Evolutionary conservation across 2,113 vertebrate species (phyloP).

Genomic region (Bos taurus): ARS-UCD2.0 NW_020192292.1:6737501-6738000

Average conservation of each 20-base stretch:
- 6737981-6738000: constrained; percentile 55
- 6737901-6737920: constrained; percentile 62
- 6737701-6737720: neutral
- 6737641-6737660: neutral
- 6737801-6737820: constrained; percentile 6
- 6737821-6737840: constrained; percentile 55
- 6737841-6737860: constrained; percentile 36
- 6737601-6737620: neutral
- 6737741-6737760: neutral
- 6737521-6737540: neutral
- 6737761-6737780: neutral
- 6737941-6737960: constrained; percentile 66
- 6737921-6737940: constrained; percentile 72
- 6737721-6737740: neutral
- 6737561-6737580: neutral
- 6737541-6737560: neutral
- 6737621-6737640: neutral
- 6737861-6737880: constrained; percentile 63
- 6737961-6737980: constrained; percentile 57
- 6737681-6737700: neutral
- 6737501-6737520: neutral
- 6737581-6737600: neutral
- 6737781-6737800: constrained; percentile 24
- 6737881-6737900: constrained; percentile 58
- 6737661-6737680: neutral